A percentile compares a stretch with the other conserved stretches of the same genome.
Conservation (phyloP, 2,797 vertebrate genomes). For the Chiroxiphia lanceolata region DNA sequence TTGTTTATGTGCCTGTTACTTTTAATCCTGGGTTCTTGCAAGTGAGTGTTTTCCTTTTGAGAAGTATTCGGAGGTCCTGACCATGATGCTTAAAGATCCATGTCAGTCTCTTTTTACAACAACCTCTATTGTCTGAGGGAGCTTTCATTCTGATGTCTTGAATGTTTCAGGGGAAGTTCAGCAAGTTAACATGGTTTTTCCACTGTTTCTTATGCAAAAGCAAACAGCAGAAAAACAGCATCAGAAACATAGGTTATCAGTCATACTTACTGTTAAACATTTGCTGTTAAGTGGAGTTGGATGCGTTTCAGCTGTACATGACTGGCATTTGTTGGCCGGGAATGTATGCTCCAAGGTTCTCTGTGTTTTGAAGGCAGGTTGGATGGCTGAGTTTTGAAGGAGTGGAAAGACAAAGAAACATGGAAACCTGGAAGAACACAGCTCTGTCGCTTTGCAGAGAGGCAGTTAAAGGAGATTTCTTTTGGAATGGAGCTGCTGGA, state of each 20-base stretch:
- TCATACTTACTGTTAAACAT: background rate
- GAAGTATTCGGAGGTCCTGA: constrained; percentile 45
- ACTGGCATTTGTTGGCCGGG: background rate
- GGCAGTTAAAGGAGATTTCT: background rate
- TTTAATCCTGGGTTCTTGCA: constrained; percentile 19
- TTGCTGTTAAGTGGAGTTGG: background rate
- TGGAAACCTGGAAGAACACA: background rate
- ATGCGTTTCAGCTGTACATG: background rate
- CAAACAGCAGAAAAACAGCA: background rate
- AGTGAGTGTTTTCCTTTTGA: constrained; percentile 28
- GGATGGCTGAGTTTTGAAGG: background rate
- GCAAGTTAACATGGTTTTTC: fast-evolving
- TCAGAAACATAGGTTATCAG: background rate
- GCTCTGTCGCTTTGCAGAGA: background rate
- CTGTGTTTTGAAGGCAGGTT: background rate
- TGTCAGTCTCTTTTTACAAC: constrained; percentile 1
- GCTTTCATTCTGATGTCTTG: background rate
- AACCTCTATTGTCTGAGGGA: background rate
- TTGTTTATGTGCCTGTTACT: constrained; percentile 51
- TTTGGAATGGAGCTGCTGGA: background rate
- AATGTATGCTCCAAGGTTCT: background rate
- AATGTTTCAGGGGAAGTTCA: background rate
- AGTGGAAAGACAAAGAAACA: background rate
- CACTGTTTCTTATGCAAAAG: background rate
- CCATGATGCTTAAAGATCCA: background rate